Base-by-base conservation (phyloP, 2,797 vertebrate genomes). In the Danio albolineatus region DNA sequence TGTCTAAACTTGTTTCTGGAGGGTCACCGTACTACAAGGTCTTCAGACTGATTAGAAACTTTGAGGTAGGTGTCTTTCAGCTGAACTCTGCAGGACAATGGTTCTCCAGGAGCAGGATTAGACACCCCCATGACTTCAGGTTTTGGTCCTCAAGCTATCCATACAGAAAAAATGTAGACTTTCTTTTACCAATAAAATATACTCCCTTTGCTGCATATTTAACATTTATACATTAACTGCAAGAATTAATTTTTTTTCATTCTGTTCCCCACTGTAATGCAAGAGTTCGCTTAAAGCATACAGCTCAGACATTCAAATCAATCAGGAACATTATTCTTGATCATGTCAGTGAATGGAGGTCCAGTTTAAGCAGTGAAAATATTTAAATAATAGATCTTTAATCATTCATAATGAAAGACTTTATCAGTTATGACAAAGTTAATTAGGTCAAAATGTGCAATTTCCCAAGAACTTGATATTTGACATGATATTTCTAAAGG, bases 291-390 rank as follows among this genome's bases (percentile, higher is more conserved):
- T n/a, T 61, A 38, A 28, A 51, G 28, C 44, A 38, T 38, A 13
- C 44, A 36, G 28, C 57, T 49, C 10, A 38, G 21, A 21, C 44
- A 38, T 8, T 61, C 44, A 61, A 7, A 74, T 49, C 7, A 49
- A 73, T 48, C 43, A 57, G 38, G n/a, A 43, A 72, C 17, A 57
- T 72, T 72, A 70, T 67, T 36, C 5, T 44, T 12, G 49, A 54
- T 70, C 6, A 67, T 67, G 44, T 67, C 44, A 49, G 16, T 36
- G 4, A 21, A 67, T 49, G 19, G 44, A 39, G 5, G 16, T 65
- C 43, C 43, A n/a, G 10, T 39, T 19, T 6, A 14, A 41, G 67
- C 36, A 70, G 6, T 54, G 13, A 17, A 39, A 54, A 54, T 70
- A 41, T 71, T 57, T 12, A 72, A 10, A 8, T 70, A 54, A 56